Conservation (phyloP, 1,140 invertebrate species). For the Aphidius ervi region DNA sequence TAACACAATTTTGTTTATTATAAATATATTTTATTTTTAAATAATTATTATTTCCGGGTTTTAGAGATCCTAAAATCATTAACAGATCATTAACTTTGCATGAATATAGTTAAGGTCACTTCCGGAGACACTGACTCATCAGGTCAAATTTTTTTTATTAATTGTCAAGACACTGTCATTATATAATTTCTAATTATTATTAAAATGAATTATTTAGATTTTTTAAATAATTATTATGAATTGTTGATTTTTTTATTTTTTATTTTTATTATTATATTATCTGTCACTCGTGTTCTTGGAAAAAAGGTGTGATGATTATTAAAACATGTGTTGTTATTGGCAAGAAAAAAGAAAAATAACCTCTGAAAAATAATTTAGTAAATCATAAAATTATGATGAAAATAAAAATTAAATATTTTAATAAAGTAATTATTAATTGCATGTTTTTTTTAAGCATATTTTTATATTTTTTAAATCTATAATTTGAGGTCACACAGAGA, state of each 20-base stretch:
- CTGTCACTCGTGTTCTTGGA: too few species aligned
- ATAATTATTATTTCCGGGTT: background rate
- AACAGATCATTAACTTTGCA: slow-evolving; percentile 2
- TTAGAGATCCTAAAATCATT: background rate
- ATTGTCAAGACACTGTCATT: background rate
- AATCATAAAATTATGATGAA: too few species aligned
- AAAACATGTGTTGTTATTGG: too few species aligned
- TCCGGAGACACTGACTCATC: slow-evolving; percentile 24
- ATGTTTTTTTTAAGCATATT: too few species aligned
- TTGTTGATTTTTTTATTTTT: background rate
- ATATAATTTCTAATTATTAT: slow-evolving; percentile 1
- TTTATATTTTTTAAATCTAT: too few species aligned
- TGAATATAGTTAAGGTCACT: background rate
- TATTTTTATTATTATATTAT: background rate
- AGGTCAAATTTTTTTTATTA: slow-evolving; percentile 20
- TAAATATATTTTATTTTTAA: background rate
- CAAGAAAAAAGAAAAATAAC: too few species aligned
- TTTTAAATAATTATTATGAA: background rate
- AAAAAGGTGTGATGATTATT: too few species aligned
- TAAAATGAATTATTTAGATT: slow-evolving; percentile 3
- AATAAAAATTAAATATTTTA: too few species aligned
- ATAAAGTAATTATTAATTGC: too few species aligned
- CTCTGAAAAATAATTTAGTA: too few species aligned
- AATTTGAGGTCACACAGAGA: too few species aligned
- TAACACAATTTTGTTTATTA: background rate